A percentile compares a stretch with the other conserved stretches of the same genome.
These are phyloP conservation scores for Isaurus tuberculatus DNA, from an alignment of 92 coral and sea anemone species.

Conservation along the genomic window DNA sequence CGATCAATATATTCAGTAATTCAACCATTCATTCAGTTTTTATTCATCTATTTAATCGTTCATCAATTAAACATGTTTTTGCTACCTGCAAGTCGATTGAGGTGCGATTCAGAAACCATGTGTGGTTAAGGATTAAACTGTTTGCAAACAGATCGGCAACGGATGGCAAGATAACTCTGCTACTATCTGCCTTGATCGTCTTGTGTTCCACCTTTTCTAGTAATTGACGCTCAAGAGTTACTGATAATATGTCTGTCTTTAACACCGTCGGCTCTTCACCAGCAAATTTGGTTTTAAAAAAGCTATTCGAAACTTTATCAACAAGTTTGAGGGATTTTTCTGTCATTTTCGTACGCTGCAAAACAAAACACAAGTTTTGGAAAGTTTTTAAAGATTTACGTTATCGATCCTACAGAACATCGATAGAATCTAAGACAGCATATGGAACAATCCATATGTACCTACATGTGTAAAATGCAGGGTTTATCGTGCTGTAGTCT, in stretches of 20 bases:
- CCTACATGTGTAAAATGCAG: not conserved
- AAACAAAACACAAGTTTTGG: not conserved
- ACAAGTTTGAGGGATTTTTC: conserved; percentile 21
- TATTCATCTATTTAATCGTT: too few species aligned
- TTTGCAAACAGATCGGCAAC: not conserved
- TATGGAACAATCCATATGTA: not conserved
- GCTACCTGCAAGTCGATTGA: conserved; percentile 35
- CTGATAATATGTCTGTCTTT: not conserved
- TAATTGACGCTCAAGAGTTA: conserved; percentile 21
- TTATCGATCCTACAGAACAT: not conserved
- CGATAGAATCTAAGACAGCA: not conserved
- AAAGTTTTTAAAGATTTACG: not conserved
- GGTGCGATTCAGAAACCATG: not conserved
- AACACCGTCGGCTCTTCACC: conserved; percentile 38
- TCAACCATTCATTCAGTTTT: too few species aligned
- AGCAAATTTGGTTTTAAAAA: conserved; percentile 26
- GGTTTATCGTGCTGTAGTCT: not conserved
- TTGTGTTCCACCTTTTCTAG: conserved; percentile 18
- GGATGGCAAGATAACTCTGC: conserved; percentile 21
- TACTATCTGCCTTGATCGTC: conserved; percentile 26
- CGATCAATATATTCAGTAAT: too few species aligned
- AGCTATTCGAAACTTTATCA: conserved; percentile 20
- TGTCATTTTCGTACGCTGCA: conserved; percentile 27
- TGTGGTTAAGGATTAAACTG: not conserved
- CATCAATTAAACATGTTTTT: not conserved